phyloP scores from a whole-genome alignment of 2,113 vertebrate genomes.

The Anarrhichthys ocellatus region DNA sequence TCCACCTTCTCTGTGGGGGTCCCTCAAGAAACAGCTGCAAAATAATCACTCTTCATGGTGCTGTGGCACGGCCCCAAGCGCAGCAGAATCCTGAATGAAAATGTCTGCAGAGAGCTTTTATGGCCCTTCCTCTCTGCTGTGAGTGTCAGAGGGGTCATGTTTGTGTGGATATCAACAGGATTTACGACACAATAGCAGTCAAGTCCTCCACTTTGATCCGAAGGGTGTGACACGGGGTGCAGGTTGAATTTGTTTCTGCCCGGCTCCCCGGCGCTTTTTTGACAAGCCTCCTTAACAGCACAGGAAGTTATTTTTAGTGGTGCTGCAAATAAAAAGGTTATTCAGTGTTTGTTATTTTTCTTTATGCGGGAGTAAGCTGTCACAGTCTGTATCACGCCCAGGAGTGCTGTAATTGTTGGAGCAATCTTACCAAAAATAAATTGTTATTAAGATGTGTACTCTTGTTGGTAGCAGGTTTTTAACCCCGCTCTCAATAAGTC shows the following conservation, averaged over 20 bases:
- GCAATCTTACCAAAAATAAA: not conserved
- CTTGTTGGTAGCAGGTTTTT: not conserved
- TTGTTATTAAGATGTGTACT: not conserved
- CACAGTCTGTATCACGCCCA: conserved; percentile 20
- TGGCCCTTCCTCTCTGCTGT: conserved; percentile 35
- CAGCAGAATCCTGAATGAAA: conserved; percentile 65
- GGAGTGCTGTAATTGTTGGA: not conserved
- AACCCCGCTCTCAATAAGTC: not conserved
- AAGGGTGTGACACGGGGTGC: conserved; percentile 56
- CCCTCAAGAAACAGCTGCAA: conserved; percentile 18
- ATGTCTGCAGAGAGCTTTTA: conserved; percentile 55
- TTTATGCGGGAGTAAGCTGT: conserved; percentile 6
- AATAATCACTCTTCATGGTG: conserved; percentile 57
- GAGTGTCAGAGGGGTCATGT: conserved; percentile 74
- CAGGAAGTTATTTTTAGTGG: conserved; percentile 39
- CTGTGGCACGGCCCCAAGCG: conserved; percentile 33
- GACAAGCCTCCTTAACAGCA: conserved; percentile 36
- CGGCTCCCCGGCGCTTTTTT: conserved; percentile 29
- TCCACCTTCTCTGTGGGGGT: conserved; percentile 22
- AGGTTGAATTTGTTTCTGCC: conserved; percentile 44
- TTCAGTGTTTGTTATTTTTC: conserved; percentile 45
- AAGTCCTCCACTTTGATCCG: conserved; percentile 71
- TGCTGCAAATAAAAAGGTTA: conserved; percentile 19
- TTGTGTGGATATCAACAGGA: conserved; percentile 78
- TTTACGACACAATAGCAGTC: conserved; percentile 74